These are phyloP conservation scores for Lamprotornis superbus DNA, from an alignment of 2,113 vertebrate species.

Conservation along the genomic window DNA sequence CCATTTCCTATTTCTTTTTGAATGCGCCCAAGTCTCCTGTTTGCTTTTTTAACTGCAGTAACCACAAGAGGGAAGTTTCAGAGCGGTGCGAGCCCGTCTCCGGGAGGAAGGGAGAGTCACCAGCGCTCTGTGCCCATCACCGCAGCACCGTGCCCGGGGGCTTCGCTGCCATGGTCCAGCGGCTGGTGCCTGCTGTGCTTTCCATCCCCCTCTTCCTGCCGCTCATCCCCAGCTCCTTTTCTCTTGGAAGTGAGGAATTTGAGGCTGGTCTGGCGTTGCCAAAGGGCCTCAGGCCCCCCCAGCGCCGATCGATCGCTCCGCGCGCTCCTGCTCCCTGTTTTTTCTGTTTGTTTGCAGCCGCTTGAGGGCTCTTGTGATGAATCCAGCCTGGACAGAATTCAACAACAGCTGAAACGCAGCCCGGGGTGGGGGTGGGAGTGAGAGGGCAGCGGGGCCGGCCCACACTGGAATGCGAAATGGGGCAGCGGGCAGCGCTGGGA, in stretches of 20 bases:
- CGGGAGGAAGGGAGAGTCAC: neutral
- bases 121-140: neutral
- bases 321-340: slow-evolving; percentile 10
- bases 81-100: neutral
- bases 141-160: neutral
- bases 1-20: neutral
- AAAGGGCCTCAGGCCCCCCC: neutral
- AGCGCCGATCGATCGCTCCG: slow-evolving; percentile 31
- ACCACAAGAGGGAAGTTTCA: slow-evolving; percentile 65
- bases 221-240: neutral
- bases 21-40: neutral
- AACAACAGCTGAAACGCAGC: slow-evolving; percentile 58
- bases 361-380: slow-evolving; percentile 69
- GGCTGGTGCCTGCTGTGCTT: neutral
- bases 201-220: neutral
- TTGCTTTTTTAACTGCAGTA: slow-evolving; percentile 37
- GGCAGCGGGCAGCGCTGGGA: neutral
- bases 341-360: slow-evolving; percentile 64
- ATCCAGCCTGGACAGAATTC: slow-evolving; percentile 63
- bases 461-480: slow-evolving; percentile 57
- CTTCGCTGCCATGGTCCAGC: neutral
- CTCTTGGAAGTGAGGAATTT: neutral
- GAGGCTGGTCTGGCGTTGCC: neutral
- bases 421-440: slow-evolving; percentile 60
- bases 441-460: slow-evolving; percentile 49